Evolutionary conservation across 2,888 invertebrate genomes (phyloP).

Genomic region (Sarcophaga rosellei): DNA sequence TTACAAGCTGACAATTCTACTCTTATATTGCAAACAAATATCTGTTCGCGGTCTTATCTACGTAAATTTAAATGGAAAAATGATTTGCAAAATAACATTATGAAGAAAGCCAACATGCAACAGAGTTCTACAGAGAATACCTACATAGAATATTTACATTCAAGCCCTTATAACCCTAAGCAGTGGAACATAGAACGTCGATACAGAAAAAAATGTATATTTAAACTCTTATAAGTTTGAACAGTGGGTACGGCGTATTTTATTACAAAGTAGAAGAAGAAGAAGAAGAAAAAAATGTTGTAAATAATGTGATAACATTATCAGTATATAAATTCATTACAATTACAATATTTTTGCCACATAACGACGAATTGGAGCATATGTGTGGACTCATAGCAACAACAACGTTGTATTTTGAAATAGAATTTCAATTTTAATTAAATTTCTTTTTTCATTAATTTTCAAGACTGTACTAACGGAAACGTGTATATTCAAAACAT

Average conservation of each 20-base stretch:
- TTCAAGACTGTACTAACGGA: conserved; percentile 28
- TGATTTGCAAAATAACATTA: no score
- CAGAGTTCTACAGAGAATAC: no score
- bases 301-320: conserved; percentile 50
- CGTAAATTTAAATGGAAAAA: not conserved
- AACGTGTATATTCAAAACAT: not conserved
- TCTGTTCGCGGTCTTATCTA: not conserved
- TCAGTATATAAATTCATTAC: conserved; percentile 25
- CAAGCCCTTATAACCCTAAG: no score
- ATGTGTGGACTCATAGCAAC: conserved; percentile 48
- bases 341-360: conserved; percentile 2
- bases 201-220: no score
- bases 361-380: conserved; percentile 42
- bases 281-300: not conserved
- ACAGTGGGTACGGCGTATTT: no score
- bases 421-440: not conserved
- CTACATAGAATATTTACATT: no score
- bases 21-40: not conserved
- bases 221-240: no score
- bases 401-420: not conserved
- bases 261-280: no score
- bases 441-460: not conserved
- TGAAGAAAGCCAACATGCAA: no score
- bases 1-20: not conserved
- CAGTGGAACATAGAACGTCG: no score